Evolutionary conservation across 1,140 invertebrate genomes (phyloP).

Genomic region (Mamestra configurata): DNA sequence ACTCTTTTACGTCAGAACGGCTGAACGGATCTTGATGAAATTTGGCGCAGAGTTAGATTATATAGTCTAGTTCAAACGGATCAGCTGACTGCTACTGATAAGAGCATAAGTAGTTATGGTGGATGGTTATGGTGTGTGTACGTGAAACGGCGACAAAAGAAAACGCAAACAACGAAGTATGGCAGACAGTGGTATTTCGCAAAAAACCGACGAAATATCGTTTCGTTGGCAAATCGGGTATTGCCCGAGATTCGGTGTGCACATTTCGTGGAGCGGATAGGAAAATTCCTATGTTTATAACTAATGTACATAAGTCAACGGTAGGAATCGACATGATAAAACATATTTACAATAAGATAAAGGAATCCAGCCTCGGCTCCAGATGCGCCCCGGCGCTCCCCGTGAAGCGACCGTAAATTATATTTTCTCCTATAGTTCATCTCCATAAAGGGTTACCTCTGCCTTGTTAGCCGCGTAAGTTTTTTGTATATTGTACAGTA

Average conservation of each 20-base stretch:
- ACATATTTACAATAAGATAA: slow-evolving; percentile 43
- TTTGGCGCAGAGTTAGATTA: too few relatives aligned
- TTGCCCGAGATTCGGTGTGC: slow-evolving; percentile 21
- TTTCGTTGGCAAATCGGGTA: slow-evolving; percentile 13
- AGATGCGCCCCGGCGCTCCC: too few relatives aligned
- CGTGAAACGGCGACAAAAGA: background rate
- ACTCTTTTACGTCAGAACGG: too few relatives aligned
- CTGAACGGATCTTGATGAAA: too few relatives aligned
- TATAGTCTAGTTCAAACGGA: too few relatives aligned
- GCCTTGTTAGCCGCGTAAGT: too few relatives aligned
- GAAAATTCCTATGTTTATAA: slow-evolving; percentile 47
- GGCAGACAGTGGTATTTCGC: background rate
- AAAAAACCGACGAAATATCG: background rate
- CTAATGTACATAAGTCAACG: slow-evolving; percentile 36
- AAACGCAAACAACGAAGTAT: background rate
- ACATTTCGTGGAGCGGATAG: slow-evolving; percentile 44
- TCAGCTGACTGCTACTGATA: background rate
- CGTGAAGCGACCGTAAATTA: too few relatives aligned
- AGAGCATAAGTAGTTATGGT: background rate
- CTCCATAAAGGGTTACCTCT: too few relatives aligned
- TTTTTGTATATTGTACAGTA: too few relatives aligned
- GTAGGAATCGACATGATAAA: slow-evolving; percentile 28
- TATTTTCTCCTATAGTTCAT: too few relatives aligned
- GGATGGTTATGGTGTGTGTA: background rate
- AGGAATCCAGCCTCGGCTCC: too few relatives aligned